These are phyloP conservation scores for Drosophila cognata DNA, from an alignment of 2,888 invertebrate genomes.

Conservation along the genomic window DNA sequence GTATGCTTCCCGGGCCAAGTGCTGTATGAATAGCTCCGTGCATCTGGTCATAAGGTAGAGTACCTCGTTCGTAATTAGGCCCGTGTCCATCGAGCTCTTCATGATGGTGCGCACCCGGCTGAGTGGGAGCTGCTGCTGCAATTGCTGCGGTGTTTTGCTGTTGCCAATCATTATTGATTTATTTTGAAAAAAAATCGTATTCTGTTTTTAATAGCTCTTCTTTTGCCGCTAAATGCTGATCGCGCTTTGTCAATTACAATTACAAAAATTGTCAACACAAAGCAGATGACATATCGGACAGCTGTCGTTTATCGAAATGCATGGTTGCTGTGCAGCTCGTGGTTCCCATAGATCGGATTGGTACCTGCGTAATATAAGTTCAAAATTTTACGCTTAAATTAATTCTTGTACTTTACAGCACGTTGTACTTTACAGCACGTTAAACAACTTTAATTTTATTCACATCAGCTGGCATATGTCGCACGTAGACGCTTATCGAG, in stretches of 20 bases:
- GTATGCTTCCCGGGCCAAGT: slow-evolving; percentile 79
- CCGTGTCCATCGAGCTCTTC: slow-evolving; percentile 84
- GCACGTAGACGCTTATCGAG: slow-evolving; percentile 1
- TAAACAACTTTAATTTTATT: too few species aligned
- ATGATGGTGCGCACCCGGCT: slow-evolving; percentile 83
- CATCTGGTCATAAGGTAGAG: slow-evolving; percentile 81
- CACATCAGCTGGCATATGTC: not conserved
- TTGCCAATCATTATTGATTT: slow-evolving; percentile 27
- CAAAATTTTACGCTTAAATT: too few species aligned
- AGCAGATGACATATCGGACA: slow-evolving; percentile 11
- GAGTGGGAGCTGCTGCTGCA: slow-evolving; percentile 71
- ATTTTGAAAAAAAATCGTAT: not conserved
- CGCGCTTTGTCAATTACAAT: slow-evolving; percentile 9
- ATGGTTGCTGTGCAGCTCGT: too few species aligned
- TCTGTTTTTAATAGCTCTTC: not conserved
- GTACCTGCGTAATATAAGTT: too few species aligned
- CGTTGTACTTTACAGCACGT: too few species aligned
- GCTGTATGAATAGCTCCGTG: slow-evolving; percentile 83
- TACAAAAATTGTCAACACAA: slow-evolving; percentile 11
- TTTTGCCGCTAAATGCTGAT: slow-evolving; percentile 36
- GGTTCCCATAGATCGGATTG: too few species aligned
- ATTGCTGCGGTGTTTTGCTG: slow-evolving; percentile 9
- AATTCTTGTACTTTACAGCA: too few species aligned
- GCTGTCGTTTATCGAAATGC: not conserved
- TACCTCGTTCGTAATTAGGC: slow-evolving; percentile 81